Percentiles rank a stretch among this genome's conserved stretches.
phyloP scores from a whole-genome alignment of 2,888 invertebrate species.

The Brachycybe producta region DNA sequence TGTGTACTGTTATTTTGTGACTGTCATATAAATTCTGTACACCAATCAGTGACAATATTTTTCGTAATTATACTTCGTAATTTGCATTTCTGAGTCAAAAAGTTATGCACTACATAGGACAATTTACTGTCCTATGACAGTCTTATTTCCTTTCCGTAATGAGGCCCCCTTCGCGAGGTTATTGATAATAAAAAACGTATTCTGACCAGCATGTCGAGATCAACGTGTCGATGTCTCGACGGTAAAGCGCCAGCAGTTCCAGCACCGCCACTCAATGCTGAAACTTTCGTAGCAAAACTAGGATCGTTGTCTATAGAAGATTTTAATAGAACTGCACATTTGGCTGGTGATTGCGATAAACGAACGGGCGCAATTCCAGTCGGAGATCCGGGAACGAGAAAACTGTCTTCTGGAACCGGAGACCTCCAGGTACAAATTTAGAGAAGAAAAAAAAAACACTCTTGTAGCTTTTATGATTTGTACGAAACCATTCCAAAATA shows the following conservation, averaged over 20 bases:
- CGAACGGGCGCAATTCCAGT: conserved; percentile 33
- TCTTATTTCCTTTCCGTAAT: too few species aligned
- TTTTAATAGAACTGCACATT: conserved; percentile 25
- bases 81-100: too few species aligned
- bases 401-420: conserved; percentile 30
- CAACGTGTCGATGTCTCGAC: conserved; percentile 28
- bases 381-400: conserved; percentile 24
- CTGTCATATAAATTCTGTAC: too few species aligned
- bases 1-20: too few species aligned
- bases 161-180: too few species aligned
- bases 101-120: too few species aligned
- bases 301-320: neutral
- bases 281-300: too few species aligned
- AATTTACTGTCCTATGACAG: too few species aligned
- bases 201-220: conserved; percentile 57
- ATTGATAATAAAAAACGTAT: too few species aligned
- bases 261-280: neutral
- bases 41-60: too few species aligned
- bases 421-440: conserved; percentile 26
- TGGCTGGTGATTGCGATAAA: conserved; percentile 45
- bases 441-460: neutral
- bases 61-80: too few species aligned
- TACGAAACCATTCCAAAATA: conserved; percentile 11
- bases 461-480: neutral
- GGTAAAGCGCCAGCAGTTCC: neutral